A percentile compares a stretch with the other conserved stretches of the same genome.
Conservation (phyloP, 2,888 invertebrate species). For the Conchocele bisecta region DNA sequence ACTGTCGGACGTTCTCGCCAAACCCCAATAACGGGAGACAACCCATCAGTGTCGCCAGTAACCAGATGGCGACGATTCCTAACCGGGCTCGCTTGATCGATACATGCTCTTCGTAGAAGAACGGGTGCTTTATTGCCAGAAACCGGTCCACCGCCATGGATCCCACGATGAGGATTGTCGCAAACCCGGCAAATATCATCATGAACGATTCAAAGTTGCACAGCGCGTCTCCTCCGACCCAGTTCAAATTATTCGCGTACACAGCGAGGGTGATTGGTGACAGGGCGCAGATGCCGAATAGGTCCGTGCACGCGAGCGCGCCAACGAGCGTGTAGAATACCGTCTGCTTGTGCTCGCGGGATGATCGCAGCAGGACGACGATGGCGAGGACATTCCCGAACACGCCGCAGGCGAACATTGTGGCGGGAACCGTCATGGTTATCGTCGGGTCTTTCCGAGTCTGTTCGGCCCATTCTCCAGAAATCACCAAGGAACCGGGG, state of each 20-base stretch:
- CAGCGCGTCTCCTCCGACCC: constrained; percentile 73
- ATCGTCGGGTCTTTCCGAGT: constrained; percentile 28
- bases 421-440: constrained; percentile 58
- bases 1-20: constrained; percentile 80
- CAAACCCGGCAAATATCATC: constrained; percentile 77
- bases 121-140: constrained; percentile 75
- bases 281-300: constrained; percentile 77
- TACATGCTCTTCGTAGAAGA: constrained; percentile 74
- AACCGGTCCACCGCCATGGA: constrained; percentile 81
- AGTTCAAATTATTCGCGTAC: constrained; percentile 69
- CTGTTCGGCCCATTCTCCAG: background rate
- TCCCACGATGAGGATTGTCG: constrained; percentile 79
- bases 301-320: constrained; percentile 78
- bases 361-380: constrained; percentile 72
- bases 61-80: constrained; percentile 66
- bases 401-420: constrained; percentile 71
- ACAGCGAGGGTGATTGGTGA: constrained; percentile 68
- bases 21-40: constrained; percentile 78
- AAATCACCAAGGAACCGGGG: background rate
- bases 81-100: constrained; percentile 65
- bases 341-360: constrained; percentile 72
- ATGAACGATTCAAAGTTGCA: constrained; percentile 80
- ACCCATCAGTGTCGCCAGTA: constrained; percentile 70
- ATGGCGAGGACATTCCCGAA: constrained; percentile 80
- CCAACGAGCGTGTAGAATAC: constrained; percentile 80